phyloP scores from a whole-genome alignment of 2,797 vertebrate species.

The Acropternis orthonyx region DNA sequence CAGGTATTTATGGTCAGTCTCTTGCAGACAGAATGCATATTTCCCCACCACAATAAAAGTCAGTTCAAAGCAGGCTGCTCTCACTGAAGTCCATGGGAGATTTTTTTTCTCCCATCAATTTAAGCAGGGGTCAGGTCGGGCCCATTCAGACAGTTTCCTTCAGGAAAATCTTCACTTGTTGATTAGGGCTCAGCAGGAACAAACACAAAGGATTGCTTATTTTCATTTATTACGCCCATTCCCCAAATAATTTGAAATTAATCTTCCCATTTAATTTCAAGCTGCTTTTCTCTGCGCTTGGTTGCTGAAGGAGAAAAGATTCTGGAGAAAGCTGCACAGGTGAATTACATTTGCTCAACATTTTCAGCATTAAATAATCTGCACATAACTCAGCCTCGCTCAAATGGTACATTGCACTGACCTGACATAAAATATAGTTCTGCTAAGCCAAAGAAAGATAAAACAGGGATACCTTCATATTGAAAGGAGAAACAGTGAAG shows the following conservation, averaged over 20 bases:
- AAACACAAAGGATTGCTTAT: not conserved
- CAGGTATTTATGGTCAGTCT: not conserved
- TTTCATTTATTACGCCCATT: not conserved
- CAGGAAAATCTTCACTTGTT: not conserved
- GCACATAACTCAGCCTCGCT: slow-evolving; percentile 41
- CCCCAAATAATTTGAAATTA: slow-evolving; percentile 25
- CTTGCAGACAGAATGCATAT: not conserved
- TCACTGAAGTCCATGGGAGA: not conserved
- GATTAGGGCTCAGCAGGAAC: not conserved
- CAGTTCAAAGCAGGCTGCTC: slow-evolving; percentile 37
- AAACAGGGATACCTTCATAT: slow-evolving; percentile 59
- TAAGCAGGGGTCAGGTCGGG: not conserved
- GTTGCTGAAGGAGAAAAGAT: slow-evolving; percentile 21
- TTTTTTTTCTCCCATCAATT: not conserved
- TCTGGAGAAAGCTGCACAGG: not conserved
- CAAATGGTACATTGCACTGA: not conserved
- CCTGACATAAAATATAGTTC: slow-evolving; percentile 44
- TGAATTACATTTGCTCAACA: slow-evolving; percentile 43
- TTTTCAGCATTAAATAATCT: slow-evolving; percentile 63
- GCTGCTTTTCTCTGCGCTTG: not conserved
- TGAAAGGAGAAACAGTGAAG: slow-evolving; percentile 57
- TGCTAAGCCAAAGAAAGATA: slow-evolving; percentile 56
- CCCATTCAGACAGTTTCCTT: not conserved
- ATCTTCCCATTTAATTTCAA: slow-evolving; percentile 18
- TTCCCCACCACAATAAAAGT: not conserved